Conservation (phyloP, 2,888 invertebrate species). For the Cosmopolites sordidus region DNA sequence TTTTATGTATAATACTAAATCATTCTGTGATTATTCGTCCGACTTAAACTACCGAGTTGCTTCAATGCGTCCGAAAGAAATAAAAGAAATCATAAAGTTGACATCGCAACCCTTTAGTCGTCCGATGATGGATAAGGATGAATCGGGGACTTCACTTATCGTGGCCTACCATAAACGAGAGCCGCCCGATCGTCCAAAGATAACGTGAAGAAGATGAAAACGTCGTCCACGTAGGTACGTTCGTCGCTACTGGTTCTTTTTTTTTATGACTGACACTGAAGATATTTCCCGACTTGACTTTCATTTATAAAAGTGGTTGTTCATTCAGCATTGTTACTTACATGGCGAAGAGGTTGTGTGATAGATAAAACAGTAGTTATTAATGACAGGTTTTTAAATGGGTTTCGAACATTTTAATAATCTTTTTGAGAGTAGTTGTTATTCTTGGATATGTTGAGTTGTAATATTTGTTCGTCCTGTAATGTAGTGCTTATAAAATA, state of each 20-base stretch:
- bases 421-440: too few relatives aligned
- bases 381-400: too few relatives aligned
- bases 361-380: too few relatives aligned
- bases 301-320: neutral
- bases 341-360: too few relatives aligned
- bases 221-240: conserved; percentile 21
- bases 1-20: too few relatives aligned
- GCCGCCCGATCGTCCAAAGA: conserved; percentile 15
- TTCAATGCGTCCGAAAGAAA: too few relatives aligned
- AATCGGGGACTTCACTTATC: conserved; percentile 15
- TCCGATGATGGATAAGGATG: conserved; percentile 16
- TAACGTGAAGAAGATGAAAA: conserved; percentile 24
- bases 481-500: too few relatives aligned
- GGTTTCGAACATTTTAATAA: too few relatives aligned
- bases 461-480: too few relatives aligned
- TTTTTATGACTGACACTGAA: neutral
- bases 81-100: conserved; percentile 8
- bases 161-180: conserved; percentile 14
- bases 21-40: too few relatives aligned
- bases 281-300: neutral
- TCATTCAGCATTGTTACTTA: neutral
- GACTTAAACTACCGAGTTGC: too few relatives aligned
- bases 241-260: conserved; percentile 22
- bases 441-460: too few relatives aligned
- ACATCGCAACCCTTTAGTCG: conserved; percentile 14